Percentiles rank a stretch among this genome's conserved stretches.
These are phyloP conservation scores for Prolemur simus DNA, from an alignment of 2,113 vertebrate species.

Conservation along the genomic window DNA sequence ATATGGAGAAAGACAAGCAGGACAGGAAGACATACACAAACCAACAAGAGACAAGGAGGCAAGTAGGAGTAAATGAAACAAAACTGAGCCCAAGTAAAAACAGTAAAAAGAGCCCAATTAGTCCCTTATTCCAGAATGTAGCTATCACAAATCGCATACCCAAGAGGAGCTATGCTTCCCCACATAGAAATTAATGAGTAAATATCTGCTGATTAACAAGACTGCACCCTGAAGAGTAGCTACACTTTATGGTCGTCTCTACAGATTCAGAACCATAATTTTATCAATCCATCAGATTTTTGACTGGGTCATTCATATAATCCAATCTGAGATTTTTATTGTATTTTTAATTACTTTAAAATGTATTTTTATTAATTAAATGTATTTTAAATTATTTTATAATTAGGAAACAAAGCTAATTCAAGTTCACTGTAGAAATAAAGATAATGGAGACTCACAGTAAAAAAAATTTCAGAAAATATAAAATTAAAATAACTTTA, in stretches of 20 bases:
- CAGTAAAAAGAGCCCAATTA: background rate
- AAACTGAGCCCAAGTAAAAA: background rate
- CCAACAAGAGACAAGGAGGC: background rate
- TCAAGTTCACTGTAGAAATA: background rate
- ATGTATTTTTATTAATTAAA: background rate
- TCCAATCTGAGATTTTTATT: background rate
- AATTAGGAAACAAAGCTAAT: background rate
- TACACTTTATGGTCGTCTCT: background rate
- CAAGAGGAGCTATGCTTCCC: background rate
- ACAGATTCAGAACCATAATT: background rate
- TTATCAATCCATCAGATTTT: background rate
- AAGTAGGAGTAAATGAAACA: background rate
- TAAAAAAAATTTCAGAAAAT: background rate
- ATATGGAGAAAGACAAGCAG: background rate
- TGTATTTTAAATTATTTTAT: constrained; percentile 14
- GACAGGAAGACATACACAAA: background rate
- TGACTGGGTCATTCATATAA: background rate
- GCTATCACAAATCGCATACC: too few relatives aligned
- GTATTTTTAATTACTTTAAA: background rate
- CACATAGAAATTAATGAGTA: background rate
- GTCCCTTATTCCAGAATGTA: background rate
- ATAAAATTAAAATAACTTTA: constrained; percentile 14
- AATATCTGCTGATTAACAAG: background rate
- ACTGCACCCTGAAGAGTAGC: background rate
- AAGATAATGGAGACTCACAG: background rate